Evolutionary conservation across 2,888 invertebrate genomes (phyloP), one percentile per base, ranked within the genome.

Genomic region (Gymnocheta viridis): DNA sequence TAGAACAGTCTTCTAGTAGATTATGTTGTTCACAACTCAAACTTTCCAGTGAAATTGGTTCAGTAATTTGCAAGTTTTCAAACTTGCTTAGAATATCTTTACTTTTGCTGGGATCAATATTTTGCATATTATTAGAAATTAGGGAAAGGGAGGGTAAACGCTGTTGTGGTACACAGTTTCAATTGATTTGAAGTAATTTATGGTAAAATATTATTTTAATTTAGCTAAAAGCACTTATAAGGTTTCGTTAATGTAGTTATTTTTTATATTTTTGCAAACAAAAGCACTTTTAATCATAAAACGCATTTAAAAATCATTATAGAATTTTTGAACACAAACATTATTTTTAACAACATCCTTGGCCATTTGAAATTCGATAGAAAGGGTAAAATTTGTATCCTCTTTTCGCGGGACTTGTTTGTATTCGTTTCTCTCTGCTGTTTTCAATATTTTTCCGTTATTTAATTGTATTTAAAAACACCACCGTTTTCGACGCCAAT

Each of bases 71-170:
- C 81, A 77, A 78, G 73, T 77, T 77, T 49, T 86, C 86, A 83
- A 86, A 86, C 78, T 86, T 85, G 74, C 86, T 86, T 54, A 86
- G 56, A 72, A 66, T 86, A 54, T 67, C 70, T 73, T 73, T 82
- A 79, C 70, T 74, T 67, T 85, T 49, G 14, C 49, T 32, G 12
- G 74, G 67, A 24, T 87, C 91, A 88, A 86, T 86, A 89, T 88
- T 91, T 90, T 89, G 91, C 91, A 91, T 91, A 90, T 89, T 91
- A 88, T 84, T 76, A 82, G 81, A 85, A 86, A 81, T 10, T 9
- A 32, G 58, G 47, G 56, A 17, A 17, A 74, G 41, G 6, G 38
- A 62, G 60, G 76, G 44, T 10, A 27, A 51, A 29, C 41, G 58
- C 72, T 41, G 56, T 60, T 38, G 3, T 4, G 9, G 12, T 29